Evolutionary conservation across 2,888 invertebrate species (phyloP).

Genomic region (Erpobdella octoculata): DNA sequence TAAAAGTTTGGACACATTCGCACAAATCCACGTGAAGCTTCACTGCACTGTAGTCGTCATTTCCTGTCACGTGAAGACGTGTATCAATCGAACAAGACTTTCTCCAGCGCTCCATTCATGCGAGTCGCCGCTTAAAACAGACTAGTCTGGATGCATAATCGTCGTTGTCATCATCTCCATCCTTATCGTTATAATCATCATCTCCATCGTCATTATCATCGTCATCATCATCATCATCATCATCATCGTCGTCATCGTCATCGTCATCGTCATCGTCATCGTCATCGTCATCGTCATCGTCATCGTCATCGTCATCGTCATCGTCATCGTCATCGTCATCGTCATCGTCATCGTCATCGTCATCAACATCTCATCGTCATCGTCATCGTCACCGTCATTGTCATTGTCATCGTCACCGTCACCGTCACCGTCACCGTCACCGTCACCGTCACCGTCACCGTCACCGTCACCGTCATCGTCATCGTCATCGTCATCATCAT

Average conservation of each 20-base stretch:
- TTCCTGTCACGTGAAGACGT: conserved; percentile 19
- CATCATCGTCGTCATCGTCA: conserved; percentile 19
- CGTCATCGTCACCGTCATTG: conserved; percentile 2
- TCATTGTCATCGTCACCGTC: not conserved
- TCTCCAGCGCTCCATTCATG: conserved; percentile 8
- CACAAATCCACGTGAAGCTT: too few relatives aligned
- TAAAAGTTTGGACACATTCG: too few relatives aligned
- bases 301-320: not conserved
- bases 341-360: conserved; percentile 6
- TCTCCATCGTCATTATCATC: conserved; percentile 3
- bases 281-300: conserved; percentile 13
- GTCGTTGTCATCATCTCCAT: not conserved
- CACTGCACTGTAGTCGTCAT: too few relatives aligned
- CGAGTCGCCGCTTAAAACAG: conserved; percentile 10
- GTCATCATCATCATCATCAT: conserved; percentile 18
- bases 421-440: conserved; percentile 2
- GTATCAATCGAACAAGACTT: conserved; percentile 13
- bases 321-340: conserved; percentile 6
- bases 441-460: not conserved
- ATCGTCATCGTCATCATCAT: conserved; percentile 18
- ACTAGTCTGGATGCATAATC: conserved; percentile 1
- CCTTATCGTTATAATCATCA: not conserved
- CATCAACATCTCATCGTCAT: too few relatives aligned
- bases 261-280: conserved; percentile 24
- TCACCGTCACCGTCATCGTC: conserved; percentile 4